These are phyloP conservation scores for Exaiptasia diaphana DNA, from an alignment of 64 coral and sea anemone species.

Conservation along the genomic window DNA sequence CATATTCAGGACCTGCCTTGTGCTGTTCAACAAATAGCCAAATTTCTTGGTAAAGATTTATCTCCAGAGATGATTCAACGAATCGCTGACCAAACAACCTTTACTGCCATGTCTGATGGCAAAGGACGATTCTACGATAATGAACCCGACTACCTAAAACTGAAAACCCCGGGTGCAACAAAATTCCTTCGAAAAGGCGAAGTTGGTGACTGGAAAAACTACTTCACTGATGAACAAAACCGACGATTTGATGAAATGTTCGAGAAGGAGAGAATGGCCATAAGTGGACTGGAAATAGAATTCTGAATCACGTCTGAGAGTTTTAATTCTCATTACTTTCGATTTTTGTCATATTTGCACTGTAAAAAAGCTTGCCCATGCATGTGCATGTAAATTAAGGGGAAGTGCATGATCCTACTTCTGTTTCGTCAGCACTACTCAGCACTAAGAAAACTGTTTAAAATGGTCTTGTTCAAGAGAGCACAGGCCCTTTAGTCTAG, in stretches of 20 bases:
- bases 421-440: no score
- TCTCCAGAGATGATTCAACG: background rate
- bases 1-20: conserved; percentile 34
- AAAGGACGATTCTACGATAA: background rate
- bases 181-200: conserved; percentile 4
- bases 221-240: conserved; percentile 17
- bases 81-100: conserved; percentile 27
- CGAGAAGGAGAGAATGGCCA: background rate
- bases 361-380: no score
- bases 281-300: background rate
- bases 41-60: conserved; percentile 39
- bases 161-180: background rate
- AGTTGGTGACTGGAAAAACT: conserved; percentile 38
- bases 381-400: no score
- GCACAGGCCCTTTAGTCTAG: no score
- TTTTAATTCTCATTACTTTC: no score
- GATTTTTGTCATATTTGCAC: no score
- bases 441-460: no score
- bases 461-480: no score
- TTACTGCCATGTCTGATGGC: conserved; percentile 8
- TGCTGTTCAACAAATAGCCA: background rate
- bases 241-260: conserved; percentile 2
- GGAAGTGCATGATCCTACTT: no score
- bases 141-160: background rate
- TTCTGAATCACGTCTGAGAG: no score